phyloP scores from a whole-genome alignment of 1,140 invertebrate species.

The Drosophila rhopaloa region DNA sequence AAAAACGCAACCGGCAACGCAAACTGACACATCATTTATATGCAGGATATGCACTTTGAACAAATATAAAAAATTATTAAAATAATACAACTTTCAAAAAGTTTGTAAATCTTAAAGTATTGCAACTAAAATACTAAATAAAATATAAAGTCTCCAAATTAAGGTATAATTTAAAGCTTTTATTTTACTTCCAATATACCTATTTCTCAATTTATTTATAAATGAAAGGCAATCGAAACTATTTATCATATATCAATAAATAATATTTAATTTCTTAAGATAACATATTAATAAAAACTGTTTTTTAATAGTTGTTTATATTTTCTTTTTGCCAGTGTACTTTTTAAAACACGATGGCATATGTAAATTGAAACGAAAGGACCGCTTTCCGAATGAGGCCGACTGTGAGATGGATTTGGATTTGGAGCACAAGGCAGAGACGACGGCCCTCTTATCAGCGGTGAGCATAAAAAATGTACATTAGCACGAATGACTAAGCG shows the following conservation, averaged over 20 bases:
- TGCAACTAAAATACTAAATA: too few species aligned
- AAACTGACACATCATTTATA: constrained; percentile 81
- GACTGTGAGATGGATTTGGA: constrained; percentile 54
- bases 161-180: too few species aligned
- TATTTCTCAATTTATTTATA: background rate
- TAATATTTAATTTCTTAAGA: background rate
- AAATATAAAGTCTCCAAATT: too few species aligned
- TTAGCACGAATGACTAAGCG: constrained; percentile 71
- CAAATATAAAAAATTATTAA: background rate
- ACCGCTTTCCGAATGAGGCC: constrained; percentile 35
- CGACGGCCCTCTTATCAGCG: constrained; percentile 53
- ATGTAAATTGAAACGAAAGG: constrained; percentile 77
- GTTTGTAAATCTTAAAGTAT: too few species aligned
- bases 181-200: too few species aligned
- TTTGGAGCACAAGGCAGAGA: background rate
- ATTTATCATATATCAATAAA: background rate
- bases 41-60: constrained; percentile 17
- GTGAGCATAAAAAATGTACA: constrained; percentile 70
- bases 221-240: background rate
- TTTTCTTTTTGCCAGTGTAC: constrained; percentile 3
- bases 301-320: too few species aligned
- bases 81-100: too few species aligned
- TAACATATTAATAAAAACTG: too few species aligned
- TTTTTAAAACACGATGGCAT: constrained; percentile 20
- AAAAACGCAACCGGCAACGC: constrained; percentile 75